phyloP scores from a whole-genome alignment of 2,797 vertebrate genomes.

The Peromyscus nudipes region DNA sequence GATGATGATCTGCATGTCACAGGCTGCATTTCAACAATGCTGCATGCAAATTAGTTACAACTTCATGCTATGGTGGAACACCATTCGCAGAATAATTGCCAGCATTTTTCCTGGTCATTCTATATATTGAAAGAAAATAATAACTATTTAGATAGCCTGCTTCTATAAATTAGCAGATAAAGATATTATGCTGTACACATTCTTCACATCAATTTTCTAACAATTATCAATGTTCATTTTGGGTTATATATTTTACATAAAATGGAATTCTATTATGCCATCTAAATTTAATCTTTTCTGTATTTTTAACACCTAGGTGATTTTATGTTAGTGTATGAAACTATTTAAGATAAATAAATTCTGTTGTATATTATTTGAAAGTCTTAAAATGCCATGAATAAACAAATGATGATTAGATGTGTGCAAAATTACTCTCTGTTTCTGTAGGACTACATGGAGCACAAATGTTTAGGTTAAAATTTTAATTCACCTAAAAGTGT shows the following conservation, averaged over 20 bases:
- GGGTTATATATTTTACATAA: slow-evolving; percentile 14
- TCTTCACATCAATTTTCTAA: slow-evolving; percentile 59
- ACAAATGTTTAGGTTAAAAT: slow-evolving; percentile 76
- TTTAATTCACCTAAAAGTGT: slow-evolving; percentile 65
- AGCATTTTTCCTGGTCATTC: slow-evolving; percentile 80
- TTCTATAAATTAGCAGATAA: slow-evolving; percentile 75
- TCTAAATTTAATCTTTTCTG: slow-evolving; percentile 64
- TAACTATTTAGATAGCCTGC: slow-evolving; percentile 66
- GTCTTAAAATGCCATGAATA: slow-evolving; percentile 60
- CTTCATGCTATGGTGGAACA: slow-evolving; percentile 67
- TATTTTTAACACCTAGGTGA: slow-evolving; percentile 61
- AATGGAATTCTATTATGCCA: slow-evolving; percentile 49
- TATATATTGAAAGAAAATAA: slow-evolving; percentile 64
- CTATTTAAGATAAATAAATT: slow-evolving; percentile 70
- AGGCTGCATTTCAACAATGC: slow-evolving; percentile 79
- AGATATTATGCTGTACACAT: slow-evolving; percentile 55
- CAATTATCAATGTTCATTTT: slow-evolving; percentile 63
- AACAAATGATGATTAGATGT: slow-evolving; percentile 56
- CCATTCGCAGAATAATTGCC: slow-evolving; percentile 81
- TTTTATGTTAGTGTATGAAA: slow-evolving; percentile 51
- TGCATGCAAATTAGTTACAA: slow-evolving; percentile 80
- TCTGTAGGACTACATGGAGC: neutral
- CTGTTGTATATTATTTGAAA: slow-evolving; percentile 50
- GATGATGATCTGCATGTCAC: slow-evolving; percentile 78
- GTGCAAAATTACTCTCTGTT: slow-evolving; percentile 59